Evolutionary conservation across 2,113 vertebrate species (phyloP).

Genomic region (Oxyruncus cristatus): DNA sequence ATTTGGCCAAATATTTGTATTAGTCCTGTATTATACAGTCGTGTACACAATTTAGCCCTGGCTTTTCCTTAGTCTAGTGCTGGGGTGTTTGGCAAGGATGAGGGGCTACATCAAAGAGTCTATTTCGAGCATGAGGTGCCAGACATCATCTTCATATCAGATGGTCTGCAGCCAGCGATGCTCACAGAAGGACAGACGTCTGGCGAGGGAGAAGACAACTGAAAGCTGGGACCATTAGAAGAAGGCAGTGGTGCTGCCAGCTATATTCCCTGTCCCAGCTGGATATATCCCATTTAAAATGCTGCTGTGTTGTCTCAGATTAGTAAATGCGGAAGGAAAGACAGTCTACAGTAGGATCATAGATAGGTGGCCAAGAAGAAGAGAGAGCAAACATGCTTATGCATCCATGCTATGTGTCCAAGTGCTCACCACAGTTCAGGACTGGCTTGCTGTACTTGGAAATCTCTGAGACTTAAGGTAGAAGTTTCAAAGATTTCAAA

Average conservation of each 20-base stretch:
- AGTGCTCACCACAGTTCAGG: background rate
- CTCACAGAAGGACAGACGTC: constrained; percentile 2
- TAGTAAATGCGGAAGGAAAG: background rate
- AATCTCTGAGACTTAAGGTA: background rate
- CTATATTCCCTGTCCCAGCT: background rate
- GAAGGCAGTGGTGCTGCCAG: constrained; percentile 1
- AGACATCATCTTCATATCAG: background rate
- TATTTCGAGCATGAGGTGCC: constrained; percentile 32
- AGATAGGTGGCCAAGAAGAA: background rate
- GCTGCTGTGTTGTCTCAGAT: background rate
- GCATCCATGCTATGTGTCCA: background rate
- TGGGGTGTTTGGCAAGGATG: constrained; percentile 9
- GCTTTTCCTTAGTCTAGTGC: background rate
- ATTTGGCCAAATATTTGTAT: background rate
- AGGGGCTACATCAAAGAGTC: background rate
- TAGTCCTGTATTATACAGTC: background rate
- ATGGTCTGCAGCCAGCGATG: background rate
- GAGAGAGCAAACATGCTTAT: background rate
- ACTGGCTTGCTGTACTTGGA: background rate
- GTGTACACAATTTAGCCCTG: background rate
- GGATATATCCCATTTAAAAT: background rate
- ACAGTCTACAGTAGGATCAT: background rate
- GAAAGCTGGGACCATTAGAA: constrained; percentile 3
- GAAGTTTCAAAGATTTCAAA: background rate
- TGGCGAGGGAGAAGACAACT: constrained; percentile 1